Base-by-base conservation (phyloP, 1,140 invertebrate genomes). In the Drosophila jambulina region DNA sequence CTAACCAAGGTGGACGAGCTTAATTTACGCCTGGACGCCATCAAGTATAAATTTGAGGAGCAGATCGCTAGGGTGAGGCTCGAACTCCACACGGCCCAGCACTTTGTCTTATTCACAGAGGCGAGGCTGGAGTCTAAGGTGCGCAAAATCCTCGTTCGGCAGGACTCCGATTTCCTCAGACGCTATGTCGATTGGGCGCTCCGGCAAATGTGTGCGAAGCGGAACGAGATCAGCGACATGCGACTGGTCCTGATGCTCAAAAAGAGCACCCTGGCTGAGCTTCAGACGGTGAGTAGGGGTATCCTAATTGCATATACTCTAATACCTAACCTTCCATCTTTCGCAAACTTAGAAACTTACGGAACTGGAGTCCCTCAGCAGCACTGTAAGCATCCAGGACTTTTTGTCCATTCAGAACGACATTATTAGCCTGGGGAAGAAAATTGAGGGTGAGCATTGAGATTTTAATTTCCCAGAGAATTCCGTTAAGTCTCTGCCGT, bases 331-430 rank as follows among this genome's bases (percentile, higher is more conserved):
- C 21, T 40, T 36, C 10, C 17, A 21, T 15, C 1, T 36, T 32
- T 15, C 8, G 4, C 4, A 4, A 36, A 1, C 12, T 3, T 36
- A 85, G 84, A 78, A 74, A 87, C 68, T 78, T 3, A 21, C n/a
- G 0, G 49, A 70, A 7, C 40, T 92, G 15, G 75, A 87, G 42
- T 54, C 76, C 34, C 48, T 92, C 3, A 76, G 78, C 27, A 72
- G 88, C 9, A 67, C 71, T 0, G 38, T 92, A 4, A 51, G 34
- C 15, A 67, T 92, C 34, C 49, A 29, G 3, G 77, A 92, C 23
- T 92, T 79, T 34, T 65, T 84, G 10, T 10, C 53, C 38, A 46
- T 91, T 12, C 78, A 92, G 19, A 88, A 79, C 21, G 78, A 91
- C 25, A 58, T 76, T 1, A 32, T 69, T 12, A 34, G 72, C 7